phyloP scores from a whole-genome alignment of 2,888 invertebrate genomes.

The Coelinius sp. region DNA sequence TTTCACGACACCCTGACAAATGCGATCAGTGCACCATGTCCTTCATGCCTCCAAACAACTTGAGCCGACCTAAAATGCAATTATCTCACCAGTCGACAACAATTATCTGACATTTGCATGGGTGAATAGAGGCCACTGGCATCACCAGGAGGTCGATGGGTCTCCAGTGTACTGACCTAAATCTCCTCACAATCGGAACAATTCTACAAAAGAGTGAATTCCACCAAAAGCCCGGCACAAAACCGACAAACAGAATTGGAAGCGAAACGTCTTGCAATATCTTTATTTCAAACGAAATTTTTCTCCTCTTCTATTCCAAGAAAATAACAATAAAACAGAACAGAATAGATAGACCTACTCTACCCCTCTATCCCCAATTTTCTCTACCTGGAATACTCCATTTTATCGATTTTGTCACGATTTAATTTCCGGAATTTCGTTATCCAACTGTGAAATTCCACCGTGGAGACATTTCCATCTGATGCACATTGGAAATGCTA shows the following conservation, averaged over 20 bases:
- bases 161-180: constrained; percentile 8
- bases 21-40: neutral
- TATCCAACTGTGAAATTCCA: constrained; percentile 24
- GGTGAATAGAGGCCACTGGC: neutral
- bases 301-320: constrained; percentile 11
- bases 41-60: neutral
- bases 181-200: constrained; percentile 23
- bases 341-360: neutral
- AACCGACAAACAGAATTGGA: constrained; percentile 17
- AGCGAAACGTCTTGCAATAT: constrained; percentile 19
- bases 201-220: constrained; percentile 11
- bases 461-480: constrained; percentile 20
- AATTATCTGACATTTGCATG: constrained; percentile 17
- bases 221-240: neutral
- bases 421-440: constrained; percentile 28
- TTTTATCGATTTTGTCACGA: constrained; percentile 23
- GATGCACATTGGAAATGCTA: constrained; percentile 19
- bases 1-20: constrained; percentile 8
- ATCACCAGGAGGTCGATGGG: constrained; percentile 5
- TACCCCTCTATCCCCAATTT: neutral
- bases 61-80: neutral
- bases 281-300: constrained; percentile 26
- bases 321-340: constrained; percentile 6
- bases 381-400: constrained; percentile 19
- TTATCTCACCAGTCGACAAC: constrained; percentile 7